phyloP scores from a whole-genome alignment of 1,140 invertebrate species.

The Eubasilissa regina region DNA sequence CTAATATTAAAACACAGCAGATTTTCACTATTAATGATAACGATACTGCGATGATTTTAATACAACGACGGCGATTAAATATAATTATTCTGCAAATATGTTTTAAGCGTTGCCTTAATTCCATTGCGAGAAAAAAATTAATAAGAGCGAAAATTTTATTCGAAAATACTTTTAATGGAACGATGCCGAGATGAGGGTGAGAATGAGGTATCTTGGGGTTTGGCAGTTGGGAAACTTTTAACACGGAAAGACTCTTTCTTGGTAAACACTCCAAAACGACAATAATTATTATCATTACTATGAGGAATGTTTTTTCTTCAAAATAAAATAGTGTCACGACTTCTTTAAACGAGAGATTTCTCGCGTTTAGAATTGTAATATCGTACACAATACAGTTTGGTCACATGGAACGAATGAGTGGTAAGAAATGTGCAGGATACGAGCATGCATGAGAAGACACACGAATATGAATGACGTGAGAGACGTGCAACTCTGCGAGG shows the following conservation, averaged over 20 bases:
- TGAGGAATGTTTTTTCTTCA: neutral
- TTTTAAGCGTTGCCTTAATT: neutral
- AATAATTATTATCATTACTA: neutral
- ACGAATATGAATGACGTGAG: too few relatives aligned
- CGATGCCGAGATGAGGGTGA: neutral
- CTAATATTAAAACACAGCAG: too few relatives aligned
- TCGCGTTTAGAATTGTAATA: too few relatives aligned
- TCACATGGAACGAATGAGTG: too few relatives aligned
- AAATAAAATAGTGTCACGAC: neutral
- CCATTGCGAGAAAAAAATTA: neutral
- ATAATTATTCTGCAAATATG: neutral
- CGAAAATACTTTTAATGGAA: neutral
- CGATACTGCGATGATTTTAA: neutral
- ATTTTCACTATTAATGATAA: neutral
- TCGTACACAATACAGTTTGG: too few relatives aligned
- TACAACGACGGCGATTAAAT: neutral
- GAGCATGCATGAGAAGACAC: too few relatives aligned
- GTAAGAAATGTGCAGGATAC: too few relatives aligned
- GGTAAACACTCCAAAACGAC: neutral
- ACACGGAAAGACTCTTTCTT: slow-evolving; percentile 18
- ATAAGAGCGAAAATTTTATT: neutral
- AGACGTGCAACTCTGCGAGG: too few relatives aligned
- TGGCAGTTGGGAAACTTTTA: neutral
- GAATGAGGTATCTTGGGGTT: neutral
- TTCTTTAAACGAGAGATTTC: too few relatives aligned